Base-by-base conservation (phyloP, 1,140 invertebrate species). In the Ptiloglossa arizonensis region DNA sequence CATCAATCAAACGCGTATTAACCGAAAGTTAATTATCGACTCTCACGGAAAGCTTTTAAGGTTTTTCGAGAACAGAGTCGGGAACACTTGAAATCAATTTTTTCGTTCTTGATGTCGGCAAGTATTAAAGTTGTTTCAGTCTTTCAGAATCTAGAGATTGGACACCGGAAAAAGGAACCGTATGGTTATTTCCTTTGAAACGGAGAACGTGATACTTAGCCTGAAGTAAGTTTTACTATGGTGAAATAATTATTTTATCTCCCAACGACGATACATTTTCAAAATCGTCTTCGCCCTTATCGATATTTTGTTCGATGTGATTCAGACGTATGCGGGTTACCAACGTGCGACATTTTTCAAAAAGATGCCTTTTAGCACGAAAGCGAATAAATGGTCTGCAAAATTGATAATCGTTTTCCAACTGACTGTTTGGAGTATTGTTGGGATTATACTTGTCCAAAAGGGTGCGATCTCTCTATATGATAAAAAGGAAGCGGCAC, bases 301-400 rank as follows among this genome's bases (percentile, higher is more conserved):
- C 24, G 22, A 56, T 11, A 11, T 56, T 62, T 62, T 71, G 35
- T 62, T 70, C 48, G 27, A 44, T 71, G n/a, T 66, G 24, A 78
- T 78, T 48, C n/a, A 62, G 57, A n/a, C 32, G 24, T 46, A 50
- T 29, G 24, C 54, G 11, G 56, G 24, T 19, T 69, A 54, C n/a
- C 27, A 19, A 50, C 15, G 41, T 15, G 44, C 74, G 17, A 5
- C 50, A 67, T 41, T 35, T 69, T 59, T 59, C 17, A 24, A 24
- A 22, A 80, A 41, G 35, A 89, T 89, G 88, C 69, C 87, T n/a
- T 73, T 87, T 62, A 77, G 71, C 29, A 71, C 75, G 56, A 57
- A 80, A 71, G 74, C 87, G 48, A 88, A 89, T 82, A 89, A 86
- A 72, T 89, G 87, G 87, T 82, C 88, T 29, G 85, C 88, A n/a